Evolutionary conservation across 2,113 vertebrate genomes (phyloP).

Genomic region (Sclerurus mexicanus): DNA sequence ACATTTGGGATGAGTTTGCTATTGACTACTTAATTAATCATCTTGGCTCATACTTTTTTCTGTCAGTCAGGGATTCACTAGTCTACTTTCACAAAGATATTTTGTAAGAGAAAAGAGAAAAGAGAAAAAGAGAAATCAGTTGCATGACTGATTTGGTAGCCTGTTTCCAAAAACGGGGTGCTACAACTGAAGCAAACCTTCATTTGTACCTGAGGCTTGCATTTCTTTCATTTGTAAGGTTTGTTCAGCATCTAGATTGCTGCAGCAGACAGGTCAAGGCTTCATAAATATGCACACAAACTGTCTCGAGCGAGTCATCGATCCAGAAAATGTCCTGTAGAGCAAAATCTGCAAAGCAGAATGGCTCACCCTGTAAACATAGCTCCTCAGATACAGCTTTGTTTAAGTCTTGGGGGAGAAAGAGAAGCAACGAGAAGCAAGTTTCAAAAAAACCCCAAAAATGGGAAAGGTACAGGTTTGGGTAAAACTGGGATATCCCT

Average conservation of each 20-base stretch:
- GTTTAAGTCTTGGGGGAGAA: not conserved
- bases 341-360: not conserved
- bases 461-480: not conserved
- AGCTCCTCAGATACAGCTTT: not conserved
- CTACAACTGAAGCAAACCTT: not conserved
- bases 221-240: not conserved
- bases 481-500: not conserved
- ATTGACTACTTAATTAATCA: constrained; percentile 59
- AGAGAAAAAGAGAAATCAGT: no score
- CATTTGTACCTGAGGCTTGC: not conserved
- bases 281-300: not conserved
- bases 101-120: constrained; percentile 5
- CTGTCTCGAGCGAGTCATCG: constrained; percentile 1
- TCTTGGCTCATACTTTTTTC: constrained; percentile 40
- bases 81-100: not conserved
- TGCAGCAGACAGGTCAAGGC: not conserved
- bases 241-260: not conserved
- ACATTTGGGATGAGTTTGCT: constrained; percentile 42
- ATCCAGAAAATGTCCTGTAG: constrained; percentile 41
- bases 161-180: not conserved
- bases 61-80: constrained; percentile 26
- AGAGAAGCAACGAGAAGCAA: not conserved
- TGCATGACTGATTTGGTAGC: not conserved
- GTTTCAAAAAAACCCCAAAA: not conserved
- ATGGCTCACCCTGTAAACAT: not conserved